These are phyloP conservation scores for Stegana nigrithorax DNA, from an alignment of 2,888 invertebrate species.

Conservation along the genomic window DNA sequence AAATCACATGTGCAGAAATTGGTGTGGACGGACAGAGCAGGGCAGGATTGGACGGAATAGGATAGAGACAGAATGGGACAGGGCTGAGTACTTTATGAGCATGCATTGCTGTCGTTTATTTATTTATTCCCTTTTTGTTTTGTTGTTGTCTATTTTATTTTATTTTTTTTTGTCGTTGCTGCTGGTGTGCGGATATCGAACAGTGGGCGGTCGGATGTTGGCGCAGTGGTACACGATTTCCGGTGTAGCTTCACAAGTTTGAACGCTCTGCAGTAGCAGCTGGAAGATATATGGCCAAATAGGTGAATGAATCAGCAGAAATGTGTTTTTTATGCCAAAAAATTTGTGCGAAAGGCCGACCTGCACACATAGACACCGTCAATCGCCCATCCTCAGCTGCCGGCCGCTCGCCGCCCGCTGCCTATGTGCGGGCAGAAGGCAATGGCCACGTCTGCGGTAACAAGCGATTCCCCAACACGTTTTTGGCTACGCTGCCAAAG, in stretches of 20 bases:
- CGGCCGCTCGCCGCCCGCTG: no score
- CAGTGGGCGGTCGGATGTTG: background rate
- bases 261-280: background rate
- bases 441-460: conserved; percentile 5
- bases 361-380: background rate
- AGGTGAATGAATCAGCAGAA: conserved; percentile 38
- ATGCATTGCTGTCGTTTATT: background rate
- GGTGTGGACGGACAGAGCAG: no score
- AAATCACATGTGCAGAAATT: no score
- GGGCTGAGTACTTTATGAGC: conserved; percentile 18
- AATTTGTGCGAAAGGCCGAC: conserved; percentile 2
- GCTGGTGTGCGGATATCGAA: background rate
- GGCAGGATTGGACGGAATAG: no score
- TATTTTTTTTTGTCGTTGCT: no score
- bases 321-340: conserved; percentile 22
- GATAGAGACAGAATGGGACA: no score
- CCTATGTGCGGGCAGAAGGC: background rate
- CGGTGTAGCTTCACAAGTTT: no score
- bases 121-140: no score
- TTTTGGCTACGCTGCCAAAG: conserved; percentile 10
- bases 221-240: background rate
- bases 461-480: conserved; percentile 11
- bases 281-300: conserved; percentile 33
- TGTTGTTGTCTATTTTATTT: no score
- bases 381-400: background rate